Conservation (phyloP, 2,113 vertebrate species). For the Tychaedon coryphoeus region DNA sequence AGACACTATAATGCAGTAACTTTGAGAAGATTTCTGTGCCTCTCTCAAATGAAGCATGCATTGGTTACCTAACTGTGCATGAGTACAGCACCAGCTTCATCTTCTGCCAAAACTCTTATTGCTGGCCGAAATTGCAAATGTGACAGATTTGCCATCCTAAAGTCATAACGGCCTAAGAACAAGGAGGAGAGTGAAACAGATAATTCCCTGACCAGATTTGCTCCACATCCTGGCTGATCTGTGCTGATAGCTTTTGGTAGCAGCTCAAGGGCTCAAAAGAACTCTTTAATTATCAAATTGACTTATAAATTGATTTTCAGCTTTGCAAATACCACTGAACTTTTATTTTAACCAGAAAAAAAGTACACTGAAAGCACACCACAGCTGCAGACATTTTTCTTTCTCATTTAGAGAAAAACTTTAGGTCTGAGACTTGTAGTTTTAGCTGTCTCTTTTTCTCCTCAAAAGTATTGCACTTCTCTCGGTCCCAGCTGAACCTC, state of each 20-base stretch:
- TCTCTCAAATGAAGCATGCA: slow-evolving; percentile 21
- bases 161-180: neutral
- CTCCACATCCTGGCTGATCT: neutral
- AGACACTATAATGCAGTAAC: neutral
- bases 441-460: neutral
- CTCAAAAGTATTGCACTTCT: neutral
- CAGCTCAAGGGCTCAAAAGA: neutral
- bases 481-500: neutral
- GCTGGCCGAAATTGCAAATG: slow-evolving; percentile 6
- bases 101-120: slow-evolving; percentile 19
- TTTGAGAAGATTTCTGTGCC: neutral
- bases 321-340: neutral
- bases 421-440: neutral
- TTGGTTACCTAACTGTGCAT: slow-evolving; percentile 29
- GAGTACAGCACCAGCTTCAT: neutral
- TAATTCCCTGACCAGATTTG: neutral
- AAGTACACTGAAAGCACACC: neutral
- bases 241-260: neutral
- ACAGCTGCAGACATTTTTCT: neutral
- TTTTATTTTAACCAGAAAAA: neutral
- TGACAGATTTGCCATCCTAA: slow-evolving; percentile 25
- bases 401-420: neutral
- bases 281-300: neutral
- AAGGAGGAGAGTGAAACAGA: neutral
- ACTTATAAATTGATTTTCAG: neutral